These are phyloP conservation scores for Cremastinae sp. DNA, from an alignment of 2,888 invertebrate species.

Conservation along the genomic window DNA sequence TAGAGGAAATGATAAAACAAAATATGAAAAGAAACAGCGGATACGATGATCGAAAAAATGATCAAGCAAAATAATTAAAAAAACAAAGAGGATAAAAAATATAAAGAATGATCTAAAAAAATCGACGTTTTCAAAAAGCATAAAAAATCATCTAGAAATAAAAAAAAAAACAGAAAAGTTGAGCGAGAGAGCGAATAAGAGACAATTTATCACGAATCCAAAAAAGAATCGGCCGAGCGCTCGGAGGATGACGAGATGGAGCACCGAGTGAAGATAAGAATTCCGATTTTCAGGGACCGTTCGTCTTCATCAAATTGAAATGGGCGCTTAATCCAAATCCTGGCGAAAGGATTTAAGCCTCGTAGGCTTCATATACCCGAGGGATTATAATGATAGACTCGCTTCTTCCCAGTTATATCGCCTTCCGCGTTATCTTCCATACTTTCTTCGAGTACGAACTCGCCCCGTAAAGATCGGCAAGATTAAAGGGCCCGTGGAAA, in stretches of 20 bases:
- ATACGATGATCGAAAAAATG: too few relatives aligned
- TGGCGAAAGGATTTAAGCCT: slow-evolving; percentile 46
- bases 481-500: too few relatives aligned
- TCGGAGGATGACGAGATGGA: slow-evolving; percentile 29
- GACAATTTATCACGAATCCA: too few relatives aligned
- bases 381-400: slow-evolving; percentile 46
- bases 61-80: too few relatives aligned
- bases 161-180: background rate
- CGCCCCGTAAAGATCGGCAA: too few relatives aligned
- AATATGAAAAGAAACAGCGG: slow-evolving; percentile 1
- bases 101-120: too few relatives aligned
- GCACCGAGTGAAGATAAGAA: slow-evolving; percentile 54
- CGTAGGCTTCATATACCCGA: slow-evolving; percentile 35
- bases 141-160: slow-evolving; percentile 6
- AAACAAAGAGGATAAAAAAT: too few relatives aligned
- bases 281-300: slow-evolving; percentile 52
- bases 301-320: slow-evolving; percentile 60
- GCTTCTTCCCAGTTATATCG: slow-evolving; percentile 1
- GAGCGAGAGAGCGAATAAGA: too few relatives aligned
- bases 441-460: too few relatives aligned
- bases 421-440: too few relatives aligned
- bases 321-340: slow-evolving; percentile 53
- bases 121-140: too few relatives aligned
- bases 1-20: too few relatives aligned
- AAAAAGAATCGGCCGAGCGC: background rate